These are phyloP conservation scores for Turritopsis dohrnii DNA, from an alignment of 30 jellyfish, hydroid and myxozoan species.

Conservation along the genomic window DNA sequence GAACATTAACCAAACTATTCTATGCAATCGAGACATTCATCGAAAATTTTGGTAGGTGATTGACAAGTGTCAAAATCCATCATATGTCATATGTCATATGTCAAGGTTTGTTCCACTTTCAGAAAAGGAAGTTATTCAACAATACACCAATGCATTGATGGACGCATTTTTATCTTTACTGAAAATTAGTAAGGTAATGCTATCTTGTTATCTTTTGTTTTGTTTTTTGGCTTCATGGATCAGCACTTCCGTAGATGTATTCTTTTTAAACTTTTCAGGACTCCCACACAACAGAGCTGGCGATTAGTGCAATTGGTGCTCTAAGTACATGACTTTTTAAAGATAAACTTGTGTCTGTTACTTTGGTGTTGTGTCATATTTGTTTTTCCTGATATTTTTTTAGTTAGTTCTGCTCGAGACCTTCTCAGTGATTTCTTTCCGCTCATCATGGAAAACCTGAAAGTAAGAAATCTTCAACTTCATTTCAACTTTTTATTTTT, in stretches of 20 bases:
- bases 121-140: constrained; percentile 54
- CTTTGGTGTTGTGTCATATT: background rate
- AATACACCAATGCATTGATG: constrained; percentile 46
- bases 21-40: constrained; percentile 73
- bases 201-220: background rate
- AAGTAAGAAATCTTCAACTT: constrained; percentile 29
- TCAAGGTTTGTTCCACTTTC: background rate
- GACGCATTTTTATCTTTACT: constrained; percentile 51
- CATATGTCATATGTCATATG: background rate
- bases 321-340: constrained; percentile 36
- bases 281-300: constrained; percentile 67
- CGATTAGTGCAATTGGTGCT: constrained; percentile 83
- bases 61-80: too few relatives aligned
- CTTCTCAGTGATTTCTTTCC: constrained; percentile 45
- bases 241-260: too few relatives aligned
- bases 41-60: constrained; percentile 62
- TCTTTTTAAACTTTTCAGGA: constrained; percentile 35
- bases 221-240: background rate
- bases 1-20: constrained; percentile 48
- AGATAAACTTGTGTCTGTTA: background rate
- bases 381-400: background rate
- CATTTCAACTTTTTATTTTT: background rate
- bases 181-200: constrained; percentile 52
- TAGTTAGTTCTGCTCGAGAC: constrained; percentile 67
- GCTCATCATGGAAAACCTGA: constrained; percentile 41